Evolutionary conservation across 2,797 vertebrate species (phyloP).

Genomic region (Hoplostethus atlanticus): DNA sequence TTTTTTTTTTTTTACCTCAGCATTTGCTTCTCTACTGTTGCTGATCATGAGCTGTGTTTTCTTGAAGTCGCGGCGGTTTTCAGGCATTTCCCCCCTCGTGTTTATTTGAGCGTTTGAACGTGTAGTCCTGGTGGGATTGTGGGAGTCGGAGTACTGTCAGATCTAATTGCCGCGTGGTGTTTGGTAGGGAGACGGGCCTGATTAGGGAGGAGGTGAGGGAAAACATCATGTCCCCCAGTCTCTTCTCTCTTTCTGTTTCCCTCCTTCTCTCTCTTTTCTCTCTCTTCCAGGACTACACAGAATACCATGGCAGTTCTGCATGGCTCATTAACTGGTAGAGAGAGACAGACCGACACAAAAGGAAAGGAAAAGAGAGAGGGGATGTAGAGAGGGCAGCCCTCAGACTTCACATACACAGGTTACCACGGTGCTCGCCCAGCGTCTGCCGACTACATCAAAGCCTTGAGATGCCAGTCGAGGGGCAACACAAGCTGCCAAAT

Average conservation of each 20-base stretch:
- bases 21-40: conserved; percentile 29
- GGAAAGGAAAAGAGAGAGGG: conserved; percentile 49
- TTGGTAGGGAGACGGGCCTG: conserved; percentile 92
- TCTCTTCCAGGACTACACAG: conserved; percentile 66
- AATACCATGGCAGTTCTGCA: conserved; percentile 61
- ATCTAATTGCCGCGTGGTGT: conserved; percentile 94
- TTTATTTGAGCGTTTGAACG: conserved; percentile 76
- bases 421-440: conserved; percentile 88
- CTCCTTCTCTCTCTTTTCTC: conserved; percentile 38
- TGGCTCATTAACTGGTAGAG: conserved; percentile 87
- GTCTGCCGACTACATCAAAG: conserved; percentile 93
- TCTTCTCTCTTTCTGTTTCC: conserved; percentile 59
- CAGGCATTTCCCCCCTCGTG: conserved; percentile 48
- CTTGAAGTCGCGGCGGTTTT: conserved; percentile 59
- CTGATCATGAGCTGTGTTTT: conserved; percentile 42
- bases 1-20: conserved; percentile 32
- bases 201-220: conserved; percentile 93
- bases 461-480: conserved; percentile 90
- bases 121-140: conserved; percentile 80
- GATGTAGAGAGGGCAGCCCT: conserved; percentile 71
- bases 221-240: conserved; percentile 85
- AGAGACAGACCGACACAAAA: conserved; percentile 65
- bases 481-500: conserved; percentile 89
- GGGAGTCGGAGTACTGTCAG: conserved; percentile 90
- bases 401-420: conserved; percentile 85